A percentile compares a stretch with the other conserved stretches of the same genome.
Conservation (phyloP, 2,888 invertebrate species). For the Nomada flava region DNA sequence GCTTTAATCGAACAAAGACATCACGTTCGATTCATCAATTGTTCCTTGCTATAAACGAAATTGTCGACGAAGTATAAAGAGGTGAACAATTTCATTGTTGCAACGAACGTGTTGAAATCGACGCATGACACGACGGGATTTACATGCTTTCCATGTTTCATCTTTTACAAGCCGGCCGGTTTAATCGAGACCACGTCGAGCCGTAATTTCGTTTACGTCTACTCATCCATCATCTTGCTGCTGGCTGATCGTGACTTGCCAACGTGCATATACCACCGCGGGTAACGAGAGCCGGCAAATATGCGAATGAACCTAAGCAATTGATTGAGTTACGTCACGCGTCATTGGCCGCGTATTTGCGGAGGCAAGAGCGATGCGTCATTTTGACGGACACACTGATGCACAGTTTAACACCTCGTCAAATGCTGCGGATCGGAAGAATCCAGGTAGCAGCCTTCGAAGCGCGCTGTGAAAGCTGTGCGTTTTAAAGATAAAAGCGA, state of each 20-base stretch:
- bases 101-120: slow-evolving; percentile 28
- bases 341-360: slow-evolving; percentile 67
- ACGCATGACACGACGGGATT: slow-evolving; percentile 30
- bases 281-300: slow-evolving; percentile 64
- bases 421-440: slow-evolving; percentile 34
- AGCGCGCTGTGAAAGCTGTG: not conserved
- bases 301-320: slow-evolving; percentile 72
- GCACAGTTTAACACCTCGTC: slow-evolving; percentile 61
- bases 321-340: slow-evolving; percentile 73
- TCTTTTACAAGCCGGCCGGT: slow-evolving; percentile 51
- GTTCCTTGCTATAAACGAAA: not conserved
- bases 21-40: slow-evolving; percentile 6
- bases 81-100: slow-evolving; percentile 9
- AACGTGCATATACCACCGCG: slow-evolving; percentile 40
- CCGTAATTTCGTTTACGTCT: slow-evolving; percentile 64
- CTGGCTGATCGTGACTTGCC: slow-evolving; percentile 60
- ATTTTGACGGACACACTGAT: slow-evolving; percentile 64
- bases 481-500: not conserved
- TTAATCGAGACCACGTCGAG: slow-evolving; percentile 67
- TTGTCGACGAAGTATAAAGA: not conserved
- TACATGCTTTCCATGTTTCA: slow-evolving; percentile 51
- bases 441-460: slow-evolving; percentile 19
- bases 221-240: slow-evolving; percentile 69
- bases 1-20: not conserved
- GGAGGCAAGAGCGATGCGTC: slow-evolving; percentile 69